A percentile compares a stretch with the other conserved stretches of the same genome.
phyloP scores from a whole-genome alignment of 2,888 invertebrate species.

The Elmis aenea region DNA sequence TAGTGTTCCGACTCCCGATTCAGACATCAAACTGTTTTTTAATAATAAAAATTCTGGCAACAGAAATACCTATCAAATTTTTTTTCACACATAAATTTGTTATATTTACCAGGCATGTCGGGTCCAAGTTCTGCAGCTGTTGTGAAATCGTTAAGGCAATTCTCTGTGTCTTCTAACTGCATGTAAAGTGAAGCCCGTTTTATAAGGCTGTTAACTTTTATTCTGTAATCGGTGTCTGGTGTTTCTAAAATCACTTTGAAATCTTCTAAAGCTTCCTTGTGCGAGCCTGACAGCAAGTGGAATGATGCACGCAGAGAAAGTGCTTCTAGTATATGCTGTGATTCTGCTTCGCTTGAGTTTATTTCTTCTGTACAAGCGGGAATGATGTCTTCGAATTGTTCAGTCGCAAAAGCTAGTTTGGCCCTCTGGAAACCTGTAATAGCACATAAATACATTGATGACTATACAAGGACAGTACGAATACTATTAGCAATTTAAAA shows the following conservation, averaged over 20 bases:
- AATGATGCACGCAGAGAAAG: constrained; percentile 80
- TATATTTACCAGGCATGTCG: constrained; percentile 48
- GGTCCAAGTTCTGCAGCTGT: constrained; percentile 72
- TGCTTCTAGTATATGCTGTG: constrained; percentile 63
- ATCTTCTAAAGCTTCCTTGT: constrained; percentile 67
- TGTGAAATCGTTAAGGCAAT: constrained; percentile 75
- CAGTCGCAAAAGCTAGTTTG: constrained; percentile 61
- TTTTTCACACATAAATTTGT: background rate
- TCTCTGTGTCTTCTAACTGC: constrained; percentile 69
- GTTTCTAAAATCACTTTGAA: constrained; percentile 65
- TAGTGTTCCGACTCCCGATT: too few species aligned
- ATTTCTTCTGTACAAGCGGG: constrained; percentile 76
- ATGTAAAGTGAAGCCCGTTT: constrained; percentile 82
- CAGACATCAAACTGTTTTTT: too few species aligned
- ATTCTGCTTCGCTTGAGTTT: constrained; percentile 55
- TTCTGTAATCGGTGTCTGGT: constrained; percentile 55
- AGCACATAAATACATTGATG: constrained; percentile 9
- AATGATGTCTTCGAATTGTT: constrained; percentile 74
- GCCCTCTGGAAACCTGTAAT: constrained; percentile 65
- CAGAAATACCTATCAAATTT: background rate
- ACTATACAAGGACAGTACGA: too few species aligned
- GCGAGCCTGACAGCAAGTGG: constrained; percentile 70
- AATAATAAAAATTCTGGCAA: background rate
- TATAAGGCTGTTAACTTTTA: constrained; percentile 79
- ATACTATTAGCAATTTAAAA: too few species aligned